Evolutionary conservation across 1,140 invertebrate genomes (phyloP).

Genomic region (Subanguina moxae): DNA sequence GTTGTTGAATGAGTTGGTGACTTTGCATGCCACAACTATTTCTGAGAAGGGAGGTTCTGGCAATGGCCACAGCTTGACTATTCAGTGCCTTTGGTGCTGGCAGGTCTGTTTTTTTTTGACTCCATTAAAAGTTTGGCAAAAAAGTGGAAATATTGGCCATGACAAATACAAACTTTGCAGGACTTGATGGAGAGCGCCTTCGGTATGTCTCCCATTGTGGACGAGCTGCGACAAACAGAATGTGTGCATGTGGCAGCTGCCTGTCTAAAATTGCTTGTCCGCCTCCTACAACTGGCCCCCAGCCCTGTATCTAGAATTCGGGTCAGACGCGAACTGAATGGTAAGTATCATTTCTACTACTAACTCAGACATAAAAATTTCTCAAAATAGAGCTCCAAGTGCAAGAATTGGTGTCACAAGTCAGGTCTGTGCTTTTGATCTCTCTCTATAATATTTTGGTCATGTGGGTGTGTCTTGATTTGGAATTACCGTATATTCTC

Average conservation of each 20-base stretch:
- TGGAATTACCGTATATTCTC: too few relatives aligned
- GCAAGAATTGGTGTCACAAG: neutral
- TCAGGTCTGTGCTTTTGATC: too few relatives aligned
- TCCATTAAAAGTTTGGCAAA: neutral
- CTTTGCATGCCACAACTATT: constrained; percentile 4
- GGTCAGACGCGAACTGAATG: constrained; percentile 18
- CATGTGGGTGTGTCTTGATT: too few relatives aligned
- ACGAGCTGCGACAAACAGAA: constrained; percentile 22
- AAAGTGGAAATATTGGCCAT: neutral
- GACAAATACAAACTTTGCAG: constrained; percentile 5
- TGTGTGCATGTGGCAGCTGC: constrained; percentile 9
- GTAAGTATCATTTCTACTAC: constrained; percentile 9
- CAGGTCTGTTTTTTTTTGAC: constrained; percentile 7
- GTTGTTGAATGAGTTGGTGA: constrained; percentile 10
- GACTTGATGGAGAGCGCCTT: constrained; percentile 12
- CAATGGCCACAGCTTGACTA: constrained; percentile 15
- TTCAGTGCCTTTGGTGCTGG: constrained; percentile 30
- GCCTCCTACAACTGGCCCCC: constrained; percentile 17
- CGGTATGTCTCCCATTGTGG: constrained; percentile 22
- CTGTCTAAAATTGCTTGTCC: constrained; percentile 1
- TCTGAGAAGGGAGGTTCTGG: neutral
- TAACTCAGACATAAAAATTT: neutral
- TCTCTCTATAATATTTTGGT: too few relatives aligned
- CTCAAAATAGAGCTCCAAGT: neutral
- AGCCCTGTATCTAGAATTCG: constrained; percentile 8